These are phyloP conservation scores for Solenopsis fugax DNA, from an alignment of 1,140 invertebrate genomes.

Conservation along the genomic window DNA sequence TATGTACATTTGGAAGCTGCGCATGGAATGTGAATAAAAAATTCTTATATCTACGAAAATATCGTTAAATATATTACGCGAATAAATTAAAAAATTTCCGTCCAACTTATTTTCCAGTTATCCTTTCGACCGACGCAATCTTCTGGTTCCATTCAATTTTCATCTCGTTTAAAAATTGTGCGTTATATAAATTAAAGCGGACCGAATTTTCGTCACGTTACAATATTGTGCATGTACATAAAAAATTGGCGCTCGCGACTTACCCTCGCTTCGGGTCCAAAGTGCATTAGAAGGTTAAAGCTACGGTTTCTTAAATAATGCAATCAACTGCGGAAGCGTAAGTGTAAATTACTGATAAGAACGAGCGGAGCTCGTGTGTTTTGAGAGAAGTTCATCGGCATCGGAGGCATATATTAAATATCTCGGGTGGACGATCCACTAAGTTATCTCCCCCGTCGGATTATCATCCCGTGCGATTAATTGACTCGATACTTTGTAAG, in stretches of 20 bases:
- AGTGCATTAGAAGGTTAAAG: slow-evolving; percentile 13
- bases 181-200: neutral
- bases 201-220: neutral
- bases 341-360: slow-evolving; percentile 52
- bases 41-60: slow-evolving; percentile 7
- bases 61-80: slow-evolving; percentile 3
- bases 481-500: slow-evolving; percentile 10
- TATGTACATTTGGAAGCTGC: slow-evolving; percentile 10
- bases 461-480: neutral
- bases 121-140: neutral
- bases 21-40: slow-evolving; percentile 32
- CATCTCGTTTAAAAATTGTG: neutral
- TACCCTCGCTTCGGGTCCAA: neutral
- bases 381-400: slow-evolving; percentile 7
- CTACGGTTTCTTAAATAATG: neutral
- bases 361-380: neutral
- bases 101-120: neutral
- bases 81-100: slow-evolving; percentile 38
- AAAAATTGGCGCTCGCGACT: slow-evolving; percentile 1
- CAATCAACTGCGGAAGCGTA: slow-evolving; percentile 14
- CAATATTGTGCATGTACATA: neutral
- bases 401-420: slow-evolving; percentile 19
- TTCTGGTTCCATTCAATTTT: neutral
- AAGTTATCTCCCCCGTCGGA: slow-evolving; percentile 17
- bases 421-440: slow-evolving; percentile 22